A percentile compares a stretch with the other conserved stretches of the same genome.
These are phyloP conservation scores for Apistogramma diplotaenia DNA, from an alignment of 2,113 vertebrate genomes.

Conservation along the genomic window DNA sequence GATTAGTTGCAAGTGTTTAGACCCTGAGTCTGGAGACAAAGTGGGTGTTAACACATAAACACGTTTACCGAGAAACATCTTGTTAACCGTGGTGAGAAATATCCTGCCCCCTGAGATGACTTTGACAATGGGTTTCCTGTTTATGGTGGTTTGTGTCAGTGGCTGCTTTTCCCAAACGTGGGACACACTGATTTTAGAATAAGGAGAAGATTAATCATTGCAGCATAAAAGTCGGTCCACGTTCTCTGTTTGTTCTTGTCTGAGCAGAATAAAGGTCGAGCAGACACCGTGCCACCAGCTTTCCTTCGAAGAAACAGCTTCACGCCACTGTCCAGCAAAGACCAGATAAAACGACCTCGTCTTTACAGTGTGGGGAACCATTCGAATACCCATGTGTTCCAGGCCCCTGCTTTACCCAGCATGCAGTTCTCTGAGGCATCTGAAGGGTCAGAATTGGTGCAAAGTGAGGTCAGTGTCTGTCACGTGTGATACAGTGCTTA, in stretches of 20 bases:
- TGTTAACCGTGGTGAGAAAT: slow-evolving; percentile 18
- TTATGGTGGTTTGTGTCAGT: slow-evolving; percentile 17
- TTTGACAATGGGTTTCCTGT: slow-evolving; percentile 16
- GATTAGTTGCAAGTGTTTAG: not conserved
- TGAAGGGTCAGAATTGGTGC: slow-evolving; percentile 76
- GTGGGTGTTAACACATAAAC: slow-evolving; percentile 40
- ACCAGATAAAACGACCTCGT: slow-evolving; percentile 83
- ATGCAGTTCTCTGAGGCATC: slow-evolving; percentile 73
- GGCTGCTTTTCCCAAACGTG: not conserved
- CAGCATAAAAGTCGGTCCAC: not conserved
- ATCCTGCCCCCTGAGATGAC: slow-evolving; percentile 15
- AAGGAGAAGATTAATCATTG: not conserved
- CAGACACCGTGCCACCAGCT: slow-evolving; percentile 65
- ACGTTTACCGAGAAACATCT: slow-evolving; percentile 17
- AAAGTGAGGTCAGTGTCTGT: slow-evolving; percentile 76
- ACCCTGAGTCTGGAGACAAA: slow-evolving; percentile 17
- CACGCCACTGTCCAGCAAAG: slow-evolving; percentile 87
- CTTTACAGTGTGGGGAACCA: slow-evolving; percentile 88
- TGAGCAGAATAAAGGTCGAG: slow-evolving; percentile 71
- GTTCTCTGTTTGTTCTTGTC: slow-evolving; percentile 25
- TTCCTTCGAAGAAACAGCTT: slow-evolving; percentile 91
- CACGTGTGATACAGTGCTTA: not conserved
- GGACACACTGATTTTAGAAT: not conserved
- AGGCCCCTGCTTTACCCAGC: slow-evolving; percentile 63
- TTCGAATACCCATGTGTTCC: slow-evolving; percentile 59